Evolutionary conservation across 2,797 vertebrate genomes (phyloP), one percentile per base, ranked within the genome.

Genomic region (Hafferia zeledoni): DNA sequence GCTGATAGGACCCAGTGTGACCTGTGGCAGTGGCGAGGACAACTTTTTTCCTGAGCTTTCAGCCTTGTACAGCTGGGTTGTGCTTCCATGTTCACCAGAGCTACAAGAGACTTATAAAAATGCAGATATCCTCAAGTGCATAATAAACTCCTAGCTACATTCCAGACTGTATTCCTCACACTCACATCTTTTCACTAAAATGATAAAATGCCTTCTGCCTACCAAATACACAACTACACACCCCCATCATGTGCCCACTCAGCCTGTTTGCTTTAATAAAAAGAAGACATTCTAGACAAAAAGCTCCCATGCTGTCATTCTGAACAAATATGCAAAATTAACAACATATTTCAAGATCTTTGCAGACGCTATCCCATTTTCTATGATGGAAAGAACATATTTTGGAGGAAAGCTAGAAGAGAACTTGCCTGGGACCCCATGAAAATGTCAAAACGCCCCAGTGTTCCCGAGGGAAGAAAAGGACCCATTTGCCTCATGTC

Each of bases 21-120:
- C 8, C 14, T 17, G 24, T 2, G 5, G 49, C 59, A 50, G 35
- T 1, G 8, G 12, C 6, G 11, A 33, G 52, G 28, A 49, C 28
- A 55, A 39, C 27, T 30, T 55, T 61, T 39, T 35, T 37, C 23
- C 67, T 24, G 30, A 80, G 59, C 44, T 67, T 72, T 79, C 39
- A 69, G 52, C 53, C 24, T 47, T 0, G 0, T 35, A 6, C 41
- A 44, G 11, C 13, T 4, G 3, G 12, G 14, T 10, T 59, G 31
- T 60, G 30, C 57, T 80, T 44, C 64, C 74, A 65, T 5, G 2
- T 33, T 70, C 64, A 67, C 60, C 70, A 81, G 53, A 70, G 37
- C 41, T 70, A 41, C 46, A 22, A 27, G 15, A 74, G 27, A 13
- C 43, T 55, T 30, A 6, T 14, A 31, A 64, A 74, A 87, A 39